Evolutionary conservation across 2,888 invertebrate species (phyloP).

Genomic region (Polydrusus cervinus): DNA sequence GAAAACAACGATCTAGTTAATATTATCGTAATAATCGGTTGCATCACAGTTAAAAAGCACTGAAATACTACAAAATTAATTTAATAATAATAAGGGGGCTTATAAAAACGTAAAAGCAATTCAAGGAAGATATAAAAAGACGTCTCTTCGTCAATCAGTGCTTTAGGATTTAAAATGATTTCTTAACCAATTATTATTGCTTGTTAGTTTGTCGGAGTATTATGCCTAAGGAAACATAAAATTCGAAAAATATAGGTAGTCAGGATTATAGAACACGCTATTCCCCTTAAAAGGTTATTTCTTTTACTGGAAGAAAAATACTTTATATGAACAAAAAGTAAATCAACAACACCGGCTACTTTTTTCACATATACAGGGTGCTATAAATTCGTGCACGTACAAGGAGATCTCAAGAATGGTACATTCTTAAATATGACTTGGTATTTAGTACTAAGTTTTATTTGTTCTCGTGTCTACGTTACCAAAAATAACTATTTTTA

Average conservation of each 20-base stretch:
- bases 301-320: too few relatives aligned
- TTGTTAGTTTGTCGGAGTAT: conserved; percentile 5
- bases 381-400: too few relatives aligned
- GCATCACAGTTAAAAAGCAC: conserved; percentile 20
- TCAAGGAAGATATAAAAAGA: conserved; percentile 5
- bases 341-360: too few relatives aligned
- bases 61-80: conserved; percentile 17
- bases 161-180: conserved; percentile 8
- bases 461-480: too few relatives aligned
- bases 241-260: not conserved
- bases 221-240: conserved; percentile 4
- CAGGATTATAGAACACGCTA: not conserved
- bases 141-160: conserved; percentile 8
- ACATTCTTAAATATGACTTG: too few relatives aligned
- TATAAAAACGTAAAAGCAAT: conserved; percentile 18
- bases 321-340: too few relatives aligned
- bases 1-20: conserved; percentile 13
- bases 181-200: conserved; percentile 11
- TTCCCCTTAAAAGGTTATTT: not conserved
- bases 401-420: too few relatives aligned
- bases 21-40: conserved; percentile 20
- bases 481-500: too few relatives aligned
- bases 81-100: conserved; percentile 19
- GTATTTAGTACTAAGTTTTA: too few relatives aligned
- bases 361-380: too few relatives aligned